These are phyloP conservation scores for Streptopelia turtur DNA, from an alignment of 2,797 vertebrate genomes.

Conservation along the genomic window DNA sequence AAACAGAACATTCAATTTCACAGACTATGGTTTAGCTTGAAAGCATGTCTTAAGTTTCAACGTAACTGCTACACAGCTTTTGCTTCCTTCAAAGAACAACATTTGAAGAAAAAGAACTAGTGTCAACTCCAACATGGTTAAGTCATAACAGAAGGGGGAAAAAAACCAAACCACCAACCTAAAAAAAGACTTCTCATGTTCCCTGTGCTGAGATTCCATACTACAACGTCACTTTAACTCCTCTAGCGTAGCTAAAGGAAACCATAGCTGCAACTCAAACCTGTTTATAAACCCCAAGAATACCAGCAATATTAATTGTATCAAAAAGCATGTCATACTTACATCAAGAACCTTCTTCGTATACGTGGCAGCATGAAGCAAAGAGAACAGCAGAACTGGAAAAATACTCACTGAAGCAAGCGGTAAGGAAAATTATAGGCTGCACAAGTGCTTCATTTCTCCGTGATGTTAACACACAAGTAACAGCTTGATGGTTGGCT, in stretches of 20 bases:
- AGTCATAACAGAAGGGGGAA: not conserved
- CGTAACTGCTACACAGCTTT: not conserved
- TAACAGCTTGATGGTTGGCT: not conserved
- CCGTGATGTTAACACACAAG: not conserved
- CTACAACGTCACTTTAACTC: not conserved
- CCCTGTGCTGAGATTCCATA: not conserved
- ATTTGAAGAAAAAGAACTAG: not conserved
- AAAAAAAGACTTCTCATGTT: not conserved
- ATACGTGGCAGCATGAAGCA: conserved; percentile 96
- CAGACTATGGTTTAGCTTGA: not conserved
- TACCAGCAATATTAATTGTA: not conserved
- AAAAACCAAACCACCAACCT: not conserved
- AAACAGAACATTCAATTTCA: not conserved
- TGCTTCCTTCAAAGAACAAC: not conserved
- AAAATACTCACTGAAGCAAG: conserved; percentile 95
- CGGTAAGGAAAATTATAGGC: conserved; percentile 81
- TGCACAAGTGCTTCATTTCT: not conserved
- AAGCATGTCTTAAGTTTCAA: not conserved
- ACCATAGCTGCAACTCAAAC: not conserved
- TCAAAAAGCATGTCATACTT: conserved; percentile 75
- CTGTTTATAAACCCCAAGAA: not conserved
- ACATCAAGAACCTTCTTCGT: conserved; percentile 98
- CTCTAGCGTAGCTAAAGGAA: not conserved
- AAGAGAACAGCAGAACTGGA: conserved; percentile 95
- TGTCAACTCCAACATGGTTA: not conserved